Conservation (phyloP, 2,113 vertebrate species). For the Actenoides hombroni region DNA sequence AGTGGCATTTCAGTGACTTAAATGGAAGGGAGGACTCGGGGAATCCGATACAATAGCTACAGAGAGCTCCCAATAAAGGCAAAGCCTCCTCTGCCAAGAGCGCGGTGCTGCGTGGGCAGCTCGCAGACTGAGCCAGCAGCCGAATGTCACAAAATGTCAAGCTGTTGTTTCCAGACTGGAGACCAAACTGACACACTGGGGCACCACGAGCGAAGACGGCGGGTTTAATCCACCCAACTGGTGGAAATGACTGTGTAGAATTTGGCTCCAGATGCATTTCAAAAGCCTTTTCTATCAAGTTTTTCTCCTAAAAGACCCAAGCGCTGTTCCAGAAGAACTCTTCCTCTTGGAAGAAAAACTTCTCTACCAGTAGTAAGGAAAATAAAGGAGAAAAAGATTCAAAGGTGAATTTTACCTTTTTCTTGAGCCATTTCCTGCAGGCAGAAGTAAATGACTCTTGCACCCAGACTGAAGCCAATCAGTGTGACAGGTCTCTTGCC, state of each 20-base stretch:
- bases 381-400: not conserved
- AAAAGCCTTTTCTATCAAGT: not conserved
- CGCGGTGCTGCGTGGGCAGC: not conserved
- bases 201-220: not conserved
- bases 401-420: conserved; percentile 75
- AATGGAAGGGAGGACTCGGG: conserved; percentile 9
- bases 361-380: not conserved
- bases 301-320: not conserved
- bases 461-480: conserved; percentile 95
- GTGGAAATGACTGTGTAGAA: not conserved
- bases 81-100: not conserved
- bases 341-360: not conserved
- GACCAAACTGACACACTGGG: not conserved
- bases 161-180: not conserved
- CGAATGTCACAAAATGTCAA: not conserved
- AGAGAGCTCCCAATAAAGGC: conserved; percentile 36
- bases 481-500: conserved; percentile 91
- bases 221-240: not conserved
- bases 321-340: not conserved
- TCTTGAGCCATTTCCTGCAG: conserved; percentile 93
- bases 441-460: conserved; percentile 97
- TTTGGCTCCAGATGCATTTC: not conserved
- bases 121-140: not conserved
- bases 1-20: conserved; percentile 42
- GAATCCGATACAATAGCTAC: not conserved